phyloP scores from a whole-genome alignment of 2,888 invertebrate species.

The Belgica antarctica region DNA sequence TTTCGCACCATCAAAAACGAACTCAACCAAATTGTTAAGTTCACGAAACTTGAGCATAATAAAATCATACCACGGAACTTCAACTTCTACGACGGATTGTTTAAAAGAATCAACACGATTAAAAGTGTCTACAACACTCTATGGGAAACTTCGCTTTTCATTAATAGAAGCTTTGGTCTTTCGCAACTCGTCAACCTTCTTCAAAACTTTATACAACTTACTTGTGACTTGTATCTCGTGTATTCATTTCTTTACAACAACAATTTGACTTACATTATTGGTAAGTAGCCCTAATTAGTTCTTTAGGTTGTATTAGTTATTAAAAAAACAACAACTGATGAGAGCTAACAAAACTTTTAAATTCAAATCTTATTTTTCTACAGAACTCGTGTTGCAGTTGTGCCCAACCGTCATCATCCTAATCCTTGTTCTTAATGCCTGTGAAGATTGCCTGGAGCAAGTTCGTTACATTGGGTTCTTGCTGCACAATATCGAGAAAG shows the following conservation, averaged over 20 bases:
- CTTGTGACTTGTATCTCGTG: slow-evolving; percentile 46
- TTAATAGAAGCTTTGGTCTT: slow-evolving; percentile 45
- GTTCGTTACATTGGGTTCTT: slow-evolving; percentile 45
- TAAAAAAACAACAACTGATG: neutral
- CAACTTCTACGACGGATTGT: slow-evolving; percentile 37
- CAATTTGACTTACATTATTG: slow-evolving; percentile 42
- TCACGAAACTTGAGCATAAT: slow-evolving; percentile 34
- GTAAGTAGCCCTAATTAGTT: slow-evolving; percentile 15
- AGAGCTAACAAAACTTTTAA: neutral
- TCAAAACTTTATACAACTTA: slow-evolving; percentile 46
- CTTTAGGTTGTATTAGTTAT: neutral
- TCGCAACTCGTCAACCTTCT: slow-evolving; percentile 45
- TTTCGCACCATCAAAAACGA: slow-evolving; percentile 43
- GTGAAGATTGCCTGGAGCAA: slow-evolving; percentile 45
- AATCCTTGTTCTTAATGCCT: slow-evolving; percentile 44
- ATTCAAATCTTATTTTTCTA: neutral
- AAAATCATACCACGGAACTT: slow-evolving; percentile 1
- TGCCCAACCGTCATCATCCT: slow-evolving; percentile 43
- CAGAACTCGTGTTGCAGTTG: slow-evolving; percentile 19
- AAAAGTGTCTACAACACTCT: slow-evolving; percentile 45
- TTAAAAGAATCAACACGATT: slow-evolving; percentile 44
- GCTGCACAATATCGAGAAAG: slow-evolving; percentile 45
- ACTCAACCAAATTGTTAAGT: slow-evolving; percentile 42
- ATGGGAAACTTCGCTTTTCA: slow-evolving; percentile 45
- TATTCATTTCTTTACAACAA: slow-evolving; percentile 45